Conservation (phyloP, 2,888 invertebrate species). For the Cancer borealis region DNA sequence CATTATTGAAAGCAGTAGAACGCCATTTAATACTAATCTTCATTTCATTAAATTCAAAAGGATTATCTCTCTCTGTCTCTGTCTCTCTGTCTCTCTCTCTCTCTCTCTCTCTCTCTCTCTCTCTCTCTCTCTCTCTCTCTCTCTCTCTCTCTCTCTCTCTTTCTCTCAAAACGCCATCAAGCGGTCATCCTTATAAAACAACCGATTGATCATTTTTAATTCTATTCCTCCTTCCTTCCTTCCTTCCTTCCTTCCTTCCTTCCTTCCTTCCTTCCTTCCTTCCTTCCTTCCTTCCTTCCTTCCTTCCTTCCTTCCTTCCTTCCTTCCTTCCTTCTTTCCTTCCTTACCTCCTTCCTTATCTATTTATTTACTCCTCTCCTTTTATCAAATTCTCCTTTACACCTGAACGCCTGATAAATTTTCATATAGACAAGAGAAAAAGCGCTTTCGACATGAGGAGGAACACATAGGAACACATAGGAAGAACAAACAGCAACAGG, state of each 20-base stretch:
- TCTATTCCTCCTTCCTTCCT: neutral
- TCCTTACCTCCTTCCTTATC: no score
- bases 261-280: no score
- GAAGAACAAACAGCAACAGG: no score
- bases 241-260: no score
- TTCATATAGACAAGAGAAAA: neutral
- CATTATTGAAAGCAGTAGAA: no score
- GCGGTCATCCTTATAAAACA: neutral
- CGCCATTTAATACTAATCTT: no score
- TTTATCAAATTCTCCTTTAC: neutral
- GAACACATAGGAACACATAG: no score
- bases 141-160: neutral
- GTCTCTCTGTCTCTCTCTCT: no score
- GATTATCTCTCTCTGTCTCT: neutral
- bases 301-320: neutral
- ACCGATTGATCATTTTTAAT: neutral
- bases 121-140: constrained; percentile 12
- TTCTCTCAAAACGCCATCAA: neutral
- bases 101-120: neutral
- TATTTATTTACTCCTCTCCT: neutral
- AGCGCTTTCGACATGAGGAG: neutral
- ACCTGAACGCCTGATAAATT: neutral
- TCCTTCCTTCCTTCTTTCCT: neutral
- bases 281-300: neutral
- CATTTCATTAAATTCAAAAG: no score